Evolutionary conservation across 2,888 invertebrate species (phyloP), one percentile per base, ranked within the genome.

Genomic region (Eumacrocentrus americanus): DNA sequence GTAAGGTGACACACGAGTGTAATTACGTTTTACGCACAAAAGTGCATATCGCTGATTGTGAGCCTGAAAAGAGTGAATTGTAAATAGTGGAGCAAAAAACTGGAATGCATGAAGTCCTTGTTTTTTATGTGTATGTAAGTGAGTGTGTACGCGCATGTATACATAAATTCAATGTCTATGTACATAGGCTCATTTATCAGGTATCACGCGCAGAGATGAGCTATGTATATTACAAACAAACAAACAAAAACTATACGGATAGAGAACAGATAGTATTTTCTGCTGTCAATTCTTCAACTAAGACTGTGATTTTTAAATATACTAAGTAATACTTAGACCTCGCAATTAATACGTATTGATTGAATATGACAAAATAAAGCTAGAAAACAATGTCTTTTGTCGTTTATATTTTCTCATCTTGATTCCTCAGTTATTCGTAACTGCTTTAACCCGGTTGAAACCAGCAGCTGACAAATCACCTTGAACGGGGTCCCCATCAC

Each of bases 241-340:
- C 65, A 63, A 52, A 55, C 58, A 65, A 58, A 63, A 53, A 61
- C 60, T 64, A 67, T 65, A 62, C 53, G 60, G 52, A 67, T 79
- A 78, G 77, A 75, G 67, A 77, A 78, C 74, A 76, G 78, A 78
- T 79, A 79, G 78, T 79, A 78, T 79, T 79, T 79, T 79, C 78
- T 78, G 79, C 78, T 79, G 79, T 79, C 79, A 79, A 79, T 79
- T 79, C 77, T 79, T 79, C 78, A 79, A 79, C 77, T 79, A 79
- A 79, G 79, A 79, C 79, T 79, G 79, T 79, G 79, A 79, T 79
- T 79, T 79, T 79, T 78, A 76, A 79, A 78, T 77, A 78, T 77
- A 76, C 72, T 77, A 77, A 75, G 72, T 75, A 77, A 73, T 48
- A 34, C 29, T 75, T 78, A 79, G 74, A 74, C 70, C 74, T 76